Percentiles rank a stretch among this genome's conserved stretches.
Evolutionary conservation across 2,113 vertebrate species (phyloP).

Genomic region (Notarius quadriscutis): DNA sequence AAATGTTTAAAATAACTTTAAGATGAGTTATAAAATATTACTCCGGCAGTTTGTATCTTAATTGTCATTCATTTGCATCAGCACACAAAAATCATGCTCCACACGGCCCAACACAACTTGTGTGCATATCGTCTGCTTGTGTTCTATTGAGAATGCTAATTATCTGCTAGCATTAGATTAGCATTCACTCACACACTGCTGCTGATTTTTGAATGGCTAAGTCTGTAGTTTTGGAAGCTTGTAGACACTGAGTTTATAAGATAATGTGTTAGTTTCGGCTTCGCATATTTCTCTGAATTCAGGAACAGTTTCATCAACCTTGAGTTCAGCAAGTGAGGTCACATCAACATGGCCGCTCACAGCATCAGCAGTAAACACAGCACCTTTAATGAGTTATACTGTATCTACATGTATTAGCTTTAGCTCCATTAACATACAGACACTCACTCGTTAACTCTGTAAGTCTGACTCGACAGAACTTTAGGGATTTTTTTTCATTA

Average conservation of each 20-base stretch:
- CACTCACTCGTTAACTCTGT: too few relatives aligned
- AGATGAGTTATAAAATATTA: background rate
- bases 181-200: background rate
- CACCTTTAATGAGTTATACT: too few relatives aligned
- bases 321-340: background rate
- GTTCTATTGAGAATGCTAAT: background rate
- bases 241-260: background rate
- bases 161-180: background rate
- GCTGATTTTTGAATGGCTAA: background rate
- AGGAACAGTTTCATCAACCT: background rate
- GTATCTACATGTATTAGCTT: background rate
- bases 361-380: background rate
- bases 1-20: background rate
- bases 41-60: background rate
- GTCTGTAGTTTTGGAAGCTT: background rate
- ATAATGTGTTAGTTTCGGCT: background rate
- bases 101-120: background rate
- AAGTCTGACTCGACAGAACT: too few relatives aligned
- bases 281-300: background rate
- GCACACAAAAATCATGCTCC: background rate
- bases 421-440: background rate
- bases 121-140: too few relatives aligned
- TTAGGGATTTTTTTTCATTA: too few relatives aligned
- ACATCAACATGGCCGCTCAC: background rate
- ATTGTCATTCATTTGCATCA: background rate